phyloP scores from a whole-genome alignment of 2,797 vertebrate genomes.

The Paedocypris micromegethes region DNA sequence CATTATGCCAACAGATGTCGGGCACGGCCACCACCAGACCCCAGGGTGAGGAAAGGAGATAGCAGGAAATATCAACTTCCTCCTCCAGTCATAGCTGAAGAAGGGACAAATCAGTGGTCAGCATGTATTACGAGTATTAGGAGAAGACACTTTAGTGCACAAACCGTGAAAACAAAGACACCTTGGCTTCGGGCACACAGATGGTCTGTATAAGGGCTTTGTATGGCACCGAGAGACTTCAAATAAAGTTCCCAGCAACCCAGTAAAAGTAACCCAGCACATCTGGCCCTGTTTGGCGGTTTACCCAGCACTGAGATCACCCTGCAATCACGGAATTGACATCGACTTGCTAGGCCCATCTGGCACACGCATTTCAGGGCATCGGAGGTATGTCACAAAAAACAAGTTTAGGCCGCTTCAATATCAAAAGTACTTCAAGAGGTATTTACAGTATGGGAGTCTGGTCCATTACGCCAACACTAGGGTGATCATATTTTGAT shows the following conservation, averaged over 20 bases:
- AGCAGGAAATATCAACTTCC: conserved; percentile 24
- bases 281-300: conserved; percentile 47
- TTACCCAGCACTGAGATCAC: conserved; percentile 34
- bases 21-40: conserved; percentile 46
- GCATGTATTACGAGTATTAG: not conserved
- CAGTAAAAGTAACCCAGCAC: conserved; percentile 45
- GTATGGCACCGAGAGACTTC: conserved; percentile 36
- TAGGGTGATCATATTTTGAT: too few relatives aligned
- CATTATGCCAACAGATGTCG: conserved; percentile 58
- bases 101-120: conserved; percentile 35
- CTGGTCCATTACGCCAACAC: too few relatives aligned
- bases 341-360: conserved; percentile 50
- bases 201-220: conserved; percentile 42
- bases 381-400: not conserved
- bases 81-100: conserved; percentile 26
- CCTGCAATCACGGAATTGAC: conserved; percentile 38
- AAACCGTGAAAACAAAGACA: conserved; percentile 41
- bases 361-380: conserved; percentile 26
- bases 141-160: conserved; percentile 20
- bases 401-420: not conserved
- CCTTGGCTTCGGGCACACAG: conserved; percentile 41
- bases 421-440: too few relatives aligned
- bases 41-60: conserved; percentile 36
- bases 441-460: too few relatives aligned
- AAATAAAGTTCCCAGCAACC: conserved; percentile 36